These are phyloP conservation scores for Cordilura impudica DNA, from an alignment of 2,888 invertebrate genomes.

Conservation along the genomic window DNA sequence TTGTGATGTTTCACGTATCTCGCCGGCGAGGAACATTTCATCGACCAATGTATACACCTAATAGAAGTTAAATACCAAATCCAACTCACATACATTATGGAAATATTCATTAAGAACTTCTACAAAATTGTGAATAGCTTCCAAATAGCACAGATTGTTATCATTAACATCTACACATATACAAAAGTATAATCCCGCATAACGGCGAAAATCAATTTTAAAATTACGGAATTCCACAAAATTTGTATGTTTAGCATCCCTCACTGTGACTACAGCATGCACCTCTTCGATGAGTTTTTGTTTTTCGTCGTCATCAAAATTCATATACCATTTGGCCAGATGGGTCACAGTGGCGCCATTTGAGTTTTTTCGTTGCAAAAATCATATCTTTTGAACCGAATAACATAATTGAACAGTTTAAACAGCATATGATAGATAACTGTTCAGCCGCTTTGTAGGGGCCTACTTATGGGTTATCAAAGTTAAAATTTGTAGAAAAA, in stretches of 20 bases:
- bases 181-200: constrained; percentile 99
- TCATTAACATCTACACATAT: constrained; percentile 99
- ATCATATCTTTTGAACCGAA: too few relatives aligned
- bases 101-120: constrained; percentile 99
- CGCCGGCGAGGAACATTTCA: constrained; percentile 99
- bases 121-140: constrained; percentile 99
- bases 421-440: too few relatives aligned
- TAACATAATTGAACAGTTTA: too few relatives aligned
- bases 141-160: constrained; percentile 98
- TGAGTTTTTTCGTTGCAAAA: too few relatives aligned
- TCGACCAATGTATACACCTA: constrained; percentile 99
- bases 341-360: too few relatives aligned
- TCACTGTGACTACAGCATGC: constrained; percentile 99
- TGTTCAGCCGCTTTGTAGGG: too few relatives aligned
- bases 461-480: too few relatives aligned
- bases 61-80: constrained; percentile 99
- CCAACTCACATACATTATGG: constrained; percentile 99
- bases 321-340: too few relatives aligned
- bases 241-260: constrained; percentile 99
- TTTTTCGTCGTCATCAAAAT: constrained; percentile 99
- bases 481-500: too few relatives aligned
- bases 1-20: constrained; percentile 99
- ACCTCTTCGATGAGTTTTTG: constrained; percentile 99
- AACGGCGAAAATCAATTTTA: constrained; percentile 99
- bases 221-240: constrained; percentile 99